Base-by-base conservation (phyloP, 2,113 vertebrate genomes). In the Coracopsis vasa region DNA sequence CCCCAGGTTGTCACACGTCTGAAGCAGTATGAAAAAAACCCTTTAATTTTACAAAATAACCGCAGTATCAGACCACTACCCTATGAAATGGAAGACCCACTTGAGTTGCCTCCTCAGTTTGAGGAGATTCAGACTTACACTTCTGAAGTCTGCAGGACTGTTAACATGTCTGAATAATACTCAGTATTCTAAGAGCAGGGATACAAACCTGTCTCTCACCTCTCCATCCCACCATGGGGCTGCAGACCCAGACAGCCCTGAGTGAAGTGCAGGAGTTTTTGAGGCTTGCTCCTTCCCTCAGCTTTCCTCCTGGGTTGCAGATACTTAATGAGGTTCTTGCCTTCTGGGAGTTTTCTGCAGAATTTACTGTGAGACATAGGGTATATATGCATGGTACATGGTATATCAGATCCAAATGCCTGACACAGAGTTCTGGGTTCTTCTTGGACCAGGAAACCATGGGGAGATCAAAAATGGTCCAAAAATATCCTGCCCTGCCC, bases 61-160 rank as follows among this genome's bases (percentile, higher is more conserved):
- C 53, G 18, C 45, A n/a, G 88, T 58, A 50, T 78, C 88, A 73
- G 86, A 80, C 80, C 91, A 96, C 48, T 95, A 50, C 41, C 75
- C 85, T 83, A 44, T 88, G 91, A 90, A 96, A 95, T 85, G 92
- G 85, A 84, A 94, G 79, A 88, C 45, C 45, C 86, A 83, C 53
- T 94, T 96, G 64, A 92, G 50, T 88, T 92, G 29, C 44, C 54
- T 78, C 13, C 75, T 93, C 54, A 73, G 37, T 83, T 41, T 83
- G 88, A 83, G 71, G 41, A 86, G 54, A 73, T 92, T 90, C 71
- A 70, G 58, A 16, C 42, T 93, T 77, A 50, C 4, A 48, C 5
- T 92, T 86, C 18, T 48, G 27, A 80, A 75, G 35, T 92, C 78
- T 90, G 47, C 17, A 28, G 35, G 75, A n/a, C 64, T 83, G 31